Percentiles rank a stretch among this genome's conserved stretches.
Evolutionary conservation across 1,140 invertebrate genomes (phyloP).

Genomic region (Paralvinella palmiformis): DNA sequence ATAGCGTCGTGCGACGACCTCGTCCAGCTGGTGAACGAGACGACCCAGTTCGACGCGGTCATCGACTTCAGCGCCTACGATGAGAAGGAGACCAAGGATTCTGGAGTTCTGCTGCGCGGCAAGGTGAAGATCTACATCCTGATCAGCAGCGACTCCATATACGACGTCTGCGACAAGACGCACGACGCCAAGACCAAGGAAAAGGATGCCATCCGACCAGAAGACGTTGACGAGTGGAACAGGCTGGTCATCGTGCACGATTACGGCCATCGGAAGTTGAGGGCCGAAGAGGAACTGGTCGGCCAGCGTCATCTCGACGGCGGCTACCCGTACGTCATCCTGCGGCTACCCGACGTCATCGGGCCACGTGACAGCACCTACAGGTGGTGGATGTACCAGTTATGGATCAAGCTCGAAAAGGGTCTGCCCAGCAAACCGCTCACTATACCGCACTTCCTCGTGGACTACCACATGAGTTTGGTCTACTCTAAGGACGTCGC

Average conservation of each 20-base stretch:
- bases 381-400: constrained; percentile 53
- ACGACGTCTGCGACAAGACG: constrained; percentile 50
- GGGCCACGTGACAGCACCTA: constrained; percentile 53
- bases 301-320: constrained; percentile 24
- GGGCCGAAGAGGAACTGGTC: constrained; percentile 48
- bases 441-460: constrained; percentile 37
- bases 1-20: constrained; percentile 40
- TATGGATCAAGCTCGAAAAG: constrained; percentile 48
- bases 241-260: constrained; percentile 36
- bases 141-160: constrained; percentile 54
- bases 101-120: constrained; percentile 35
- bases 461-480: constrained; percentile 45
- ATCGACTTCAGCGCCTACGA: constrained; percentile 54
- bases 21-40: constrained; percentile 27
- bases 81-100: constrained; percentile 38
- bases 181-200: constrained; percentile 29
- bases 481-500: constrained; percentile 53
- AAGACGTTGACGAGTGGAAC: constrained; percentile 27
- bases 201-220: constrained; percentile 45
- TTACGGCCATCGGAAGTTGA: constrained; percentile 49
- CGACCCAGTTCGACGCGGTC: constrained; percentile 44
- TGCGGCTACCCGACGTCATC: constrained; percentile 53
- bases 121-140: constrained; percentile 50
- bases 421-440: constrained; percentile 35
- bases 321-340: constrained; percentile 46